phyloP scores from a whole-genome alignment of 2,797 vertebrate species.

The Xenopus petersii region DNA sequence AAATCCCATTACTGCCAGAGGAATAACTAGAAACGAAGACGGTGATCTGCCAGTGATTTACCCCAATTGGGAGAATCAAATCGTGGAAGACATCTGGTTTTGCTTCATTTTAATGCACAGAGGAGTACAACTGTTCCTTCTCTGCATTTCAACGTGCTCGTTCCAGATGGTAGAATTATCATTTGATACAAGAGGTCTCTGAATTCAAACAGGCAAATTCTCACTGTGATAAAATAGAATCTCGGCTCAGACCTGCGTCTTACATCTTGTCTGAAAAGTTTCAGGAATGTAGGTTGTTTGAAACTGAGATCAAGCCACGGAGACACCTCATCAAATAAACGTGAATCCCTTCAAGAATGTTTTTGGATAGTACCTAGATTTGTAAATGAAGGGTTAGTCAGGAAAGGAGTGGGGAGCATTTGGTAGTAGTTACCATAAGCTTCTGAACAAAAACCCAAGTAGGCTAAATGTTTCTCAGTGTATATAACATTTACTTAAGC shows the following conservation, averaged over 20 bases:
- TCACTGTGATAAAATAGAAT: neutral
- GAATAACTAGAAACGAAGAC: neutral
- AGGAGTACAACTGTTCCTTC: neutral
- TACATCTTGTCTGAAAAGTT: conserved; percentile 11
- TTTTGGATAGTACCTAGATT: too few species aligned
- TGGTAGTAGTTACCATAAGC: too few species aligned
- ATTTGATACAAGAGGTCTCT: conserved; percentile 45
- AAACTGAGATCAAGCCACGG: too few species aligned
- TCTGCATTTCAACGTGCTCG: neutral
- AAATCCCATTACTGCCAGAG: neutral
- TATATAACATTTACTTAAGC: too few species aligned
- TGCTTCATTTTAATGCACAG: conserved; percentile 3
- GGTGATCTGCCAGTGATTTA: neutral
- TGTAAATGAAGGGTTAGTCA: too few species aligned
- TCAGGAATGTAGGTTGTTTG: neutral
- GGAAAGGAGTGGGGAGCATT: too few species aligned
- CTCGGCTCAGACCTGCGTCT: conserved; percentile 43
- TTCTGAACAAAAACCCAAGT: too few species aligned
- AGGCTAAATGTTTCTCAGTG: too few species aligned
- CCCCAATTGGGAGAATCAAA: neutral
- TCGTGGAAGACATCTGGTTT: neutral
- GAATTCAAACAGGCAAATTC: conserved; percentile 18
- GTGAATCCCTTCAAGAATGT: too few species aligned
- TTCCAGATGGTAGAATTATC: conserved; percentile 22
- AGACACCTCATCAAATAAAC: too few species aligned